phyloP scores from a whole-genome alignment of 2,888 invertebrate genomes.

The Neoitamus cyanurus region DNA sequence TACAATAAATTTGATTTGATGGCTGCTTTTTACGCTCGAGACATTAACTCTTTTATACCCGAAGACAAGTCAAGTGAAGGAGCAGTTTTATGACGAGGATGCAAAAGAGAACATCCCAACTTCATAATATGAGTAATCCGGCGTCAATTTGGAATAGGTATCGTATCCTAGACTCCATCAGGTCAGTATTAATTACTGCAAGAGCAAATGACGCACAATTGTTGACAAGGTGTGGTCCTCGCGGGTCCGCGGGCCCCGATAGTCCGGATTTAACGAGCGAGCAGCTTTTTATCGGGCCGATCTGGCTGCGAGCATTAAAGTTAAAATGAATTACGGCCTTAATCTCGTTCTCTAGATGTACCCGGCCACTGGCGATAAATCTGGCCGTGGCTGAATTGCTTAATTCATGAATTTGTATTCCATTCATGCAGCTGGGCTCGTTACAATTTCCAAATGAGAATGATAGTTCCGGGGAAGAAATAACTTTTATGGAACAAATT shows the following conservation, averaged over 20 bases:
- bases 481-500: conserved; percentile 42
- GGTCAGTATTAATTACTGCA: background rate
- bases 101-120: background rate
- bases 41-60: background rate
- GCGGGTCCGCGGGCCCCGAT: background rate
- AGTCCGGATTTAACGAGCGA: conserved; percentile 2
- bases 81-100: background rate
- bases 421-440: conserved; percentile 31
- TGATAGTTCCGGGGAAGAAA: conserved; percentile 43
- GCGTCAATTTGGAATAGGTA: background rate
- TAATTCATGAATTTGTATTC: conserved; percentile 45
- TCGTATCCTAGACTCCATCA: background rate
- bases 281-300: conserved; percentile 13
- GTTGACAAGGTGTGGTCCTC: conserved; percentile 23
- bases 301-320: conserved; percentile 23
- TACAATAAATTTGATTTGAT: conserved; percentile 13
- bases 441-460: conserved; percentile 41
- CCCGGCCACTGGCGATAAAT: conserved; percentile 17
- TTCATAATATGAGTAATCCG: background rate
- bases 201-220: background rate
- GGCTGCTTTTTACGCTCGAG: background rate
- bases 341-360: conserved; percentile 18
- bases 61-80: background rate
- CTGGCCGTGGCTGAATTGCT: conserved; percentile 29
- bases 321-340: conserved; percentile 29